Evolutionary conservation across 2,113 vertebrate species (phyloP).

Genomic region (Andinoacara biseriatus): DNA sequence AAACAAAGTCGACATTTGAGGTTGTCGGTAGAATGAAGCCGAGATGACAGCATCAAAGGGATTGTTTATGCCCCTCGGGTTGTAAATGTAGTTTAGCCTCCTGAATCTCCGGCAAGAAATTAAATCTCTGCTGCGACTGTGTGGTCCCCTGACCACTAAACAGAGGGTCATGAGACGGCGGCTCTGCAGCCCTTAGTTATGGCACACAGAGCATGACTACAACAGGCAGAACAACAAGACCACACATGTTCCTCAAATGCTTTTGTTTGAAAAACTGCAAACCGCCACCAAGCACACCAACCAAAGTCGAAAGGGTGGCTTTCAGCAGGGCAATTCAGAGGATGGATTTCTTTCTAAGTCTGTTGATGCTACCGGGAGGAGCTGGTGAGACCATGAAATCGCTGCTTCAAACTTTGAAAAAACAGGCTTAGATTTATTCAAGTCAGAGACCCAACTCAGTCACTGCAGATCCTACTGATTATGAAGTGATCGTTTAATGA

Average conservation of each 20-base stretch:
- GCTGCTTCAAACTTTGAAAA: background rate
- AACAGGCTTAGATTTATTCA: background rate
- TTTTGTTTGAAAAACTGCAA: background rate
- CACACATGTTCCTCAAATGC: background rate
- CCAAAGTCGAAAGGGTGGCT: background rate
- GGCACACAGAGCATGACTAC: background rate
- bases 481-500: too few relatives aligned
- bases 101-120: slow-evolving; percentile 2
- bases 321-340: background rate
- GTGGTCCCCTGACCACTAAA: slow-evolving; percentile 39
- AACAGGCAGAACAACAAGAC: background rate
- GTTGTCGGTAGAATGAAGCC: background rate
- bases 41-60: background rate
- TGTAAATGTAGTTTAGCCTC: background rate
- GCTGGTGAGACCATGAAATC: background rate
- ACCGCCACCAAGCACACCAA: background rate
- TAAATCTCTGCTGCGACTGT: background rate
- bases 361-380: background rate
- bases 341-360: background rate
- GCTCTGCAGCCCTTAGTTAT: background rate
- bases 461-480: background rate
- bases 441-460: background rate
- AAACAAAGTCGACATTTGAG: background rate
- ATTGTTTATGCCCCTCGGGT: background rate
- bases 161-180: background rate